A percentile compares a stretch with the other conserved stretches of the same genome.
phyloP scores from a whole-genome alignment of 2,113 vertebrate genomes.

The Petrocephalus zakoni region DNA sequence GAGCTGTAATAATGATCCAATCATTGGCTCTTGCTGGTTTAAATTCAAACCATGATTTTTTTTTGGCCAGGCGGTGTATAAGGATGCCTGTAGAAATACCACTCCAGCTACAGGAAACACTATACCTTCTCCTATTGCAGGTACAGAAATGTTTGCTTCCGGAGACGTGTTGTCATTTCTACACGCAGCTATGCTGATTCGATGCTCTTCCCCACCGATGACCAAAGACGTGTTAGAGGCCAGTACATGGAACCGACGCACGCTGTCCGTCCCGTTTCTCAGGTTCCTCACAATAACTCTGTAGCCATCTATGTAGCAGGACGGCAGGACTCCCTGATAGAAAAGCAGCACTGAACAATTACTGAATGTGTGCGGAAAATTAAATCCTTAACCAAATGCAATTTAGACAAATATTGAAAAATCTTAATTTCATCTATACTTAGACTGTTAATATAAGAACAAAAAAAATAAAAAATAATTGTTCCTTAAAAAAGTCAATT shows the following conservation, averaged over 20 bases:
- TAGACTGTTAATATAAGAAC: background rate
- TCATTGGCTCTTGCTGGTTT: too few species aligned
- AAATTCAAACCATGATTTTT: too few species aligned
- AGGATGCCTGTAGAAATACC: too few species aligned
- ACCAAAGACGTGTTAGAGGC: background rate
- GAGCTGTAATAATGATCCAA: too few species aligned
- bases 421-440: background rate
- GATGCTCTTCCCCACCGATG: background rate
- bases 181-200: constrained; percentile 9
- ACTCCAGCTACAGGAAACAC: background rate
- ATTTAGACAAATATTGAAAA: background rate
- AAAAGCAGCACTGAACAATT: background rate
- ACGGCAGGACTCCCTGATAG: background rate
- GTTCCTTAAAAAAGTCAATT: background rate
- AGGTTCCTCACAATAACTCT: background rate
- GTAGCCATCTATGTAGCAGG: constrained; percentile 17
- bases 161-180: background rate
- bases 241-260: too few species aligned
- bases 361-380: background rate
- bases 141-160: background rate
- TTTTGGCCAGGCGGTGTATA: too few species aligned
- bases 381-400: background rate
- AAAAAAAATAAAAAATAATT: background rate
- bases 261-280: background rate
- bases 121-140: constrained; percentile 6